Evolutionary conservation across 2,113 vertebrate species (phyloP).

Genomic region (Rallus limicola): DNA sequence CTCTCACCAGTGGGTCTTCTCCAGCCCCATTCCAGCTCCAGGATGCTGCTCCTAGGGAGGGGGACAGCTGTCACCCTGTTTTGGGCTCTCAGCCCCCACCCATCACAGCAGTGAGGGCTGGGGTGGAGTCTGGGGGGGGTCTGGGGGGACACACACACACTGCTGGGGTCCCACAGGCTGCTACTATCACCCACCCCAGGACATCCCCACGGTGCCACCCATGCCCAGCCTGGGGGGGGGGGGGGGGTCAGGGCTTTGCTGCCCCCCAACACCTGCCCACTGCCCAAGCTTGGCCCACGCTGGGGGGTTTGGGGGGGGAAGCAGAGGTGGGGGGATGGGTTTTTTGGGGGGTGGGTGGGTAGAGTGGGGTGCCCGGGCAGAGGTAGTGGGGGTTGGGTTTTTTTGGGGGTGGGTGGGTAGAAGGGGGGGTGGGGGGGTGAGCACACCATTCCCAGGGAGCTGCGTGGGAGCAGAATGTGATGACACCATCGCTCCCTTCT

Average conservation of each 20-base stretch:
- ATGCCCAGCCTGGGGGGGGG: too few relatives aligned
- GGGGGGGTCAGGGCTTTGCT: accelerated
- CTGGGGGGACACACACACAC: too few relatives aligned
- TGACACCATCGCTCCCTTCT: not conserved
- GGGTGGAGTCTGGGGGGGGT: not conserved
- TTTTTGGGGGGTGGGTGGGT: not conserved
- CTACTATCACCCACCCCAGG: too few relatives aligned
- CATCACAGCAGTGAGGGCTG: not conserved
- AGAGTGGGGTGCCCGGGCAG: not conserved
- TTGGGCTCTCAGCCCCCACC: not conserved
- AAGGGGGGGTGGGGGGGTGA: not conserved
- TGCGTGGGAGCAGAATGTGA: not conserved
- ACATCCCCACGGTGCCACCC: accelerated
- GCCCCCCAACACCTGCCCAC: not conserved
- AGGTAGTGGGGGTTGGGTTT: not conserved
- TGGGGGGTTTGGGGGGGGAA: too few relatives aligned
- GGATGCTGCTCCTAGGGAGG: not conserved
- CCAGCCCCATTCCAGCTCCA: not conserved
- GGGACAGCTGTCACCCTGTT: not conserved
- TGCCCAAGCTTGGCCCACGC: too few relatives aligned
- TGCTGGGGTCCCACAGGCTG: not conserved
- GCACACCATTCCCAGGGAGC: not conserved
- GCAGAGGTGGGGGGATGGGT: too few relatives aligned
- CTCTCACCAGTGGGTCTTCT: not conserved
- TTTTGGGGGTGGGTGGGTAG: too few relatives aligned